These are phyloP conservation scores for Bombus balteatus DNA, from an alignment of 1,140 invertebrate species.

Conservation along the genomic window DNA sequence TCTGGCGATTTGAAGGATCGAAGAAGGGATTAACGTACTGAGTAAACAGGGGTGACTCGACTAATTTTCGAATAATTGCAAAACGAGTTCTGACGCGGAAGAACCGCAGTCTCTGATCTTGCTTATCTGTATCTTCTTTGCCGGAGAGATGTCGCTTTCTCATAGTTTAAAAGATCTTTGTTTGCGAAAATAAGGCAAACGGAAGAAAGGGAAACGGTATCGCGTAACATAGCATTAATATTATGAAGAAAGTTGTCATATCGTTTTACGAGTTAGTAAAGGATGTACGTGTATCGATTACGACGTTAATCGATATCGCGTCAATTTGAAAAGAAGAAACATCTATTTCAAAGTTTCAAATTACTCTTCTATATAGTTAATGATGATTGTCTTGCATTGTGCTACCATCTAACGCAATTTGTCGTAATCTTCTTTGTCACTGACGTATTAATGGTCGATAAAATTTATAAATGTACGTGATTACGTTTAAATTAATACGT, in stretches of 20 bases:
- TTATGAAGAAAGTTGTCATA: background rate
- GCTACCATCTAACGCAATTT: background rate
- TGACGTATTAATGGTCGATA: background rate
- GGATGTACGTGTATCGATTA: background rate
- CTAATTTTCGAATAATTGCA: background rate
- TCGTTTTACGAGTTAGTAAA: background rate
- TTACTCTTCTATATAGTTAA: background rate
- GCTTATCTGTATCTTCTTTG: no score
- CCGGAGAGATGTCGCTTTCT: background rate
- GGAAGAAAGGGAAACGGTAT: background rate
- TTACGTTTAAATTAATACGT: no score
- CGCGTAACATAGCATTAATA: background rate
- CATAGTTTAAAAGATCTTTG: background rate
- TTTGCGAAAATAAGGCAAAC: background rate
- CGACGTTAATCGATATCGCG: background rate
- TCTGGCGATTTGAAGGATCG: background rate
- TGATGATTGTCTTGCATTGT: rapidly evolving
- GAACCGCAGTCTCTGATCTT: background rate
- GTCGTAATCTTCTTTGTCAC: background rate
- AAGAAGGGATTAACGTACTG: background rate
- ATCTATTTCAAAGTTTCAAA: background rate
- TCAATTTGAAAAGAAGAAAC: background rate
- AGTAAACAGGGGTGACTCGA: background rate
- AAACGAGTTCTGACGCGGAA: no score
- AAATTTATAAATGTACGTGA: background rate